Evolutionary conservation across 1,140 invertebrate genomes (phyloP), one percentile per base, ranked within the genome.

Genomic region (Cecropterus lyciades): DNA sequence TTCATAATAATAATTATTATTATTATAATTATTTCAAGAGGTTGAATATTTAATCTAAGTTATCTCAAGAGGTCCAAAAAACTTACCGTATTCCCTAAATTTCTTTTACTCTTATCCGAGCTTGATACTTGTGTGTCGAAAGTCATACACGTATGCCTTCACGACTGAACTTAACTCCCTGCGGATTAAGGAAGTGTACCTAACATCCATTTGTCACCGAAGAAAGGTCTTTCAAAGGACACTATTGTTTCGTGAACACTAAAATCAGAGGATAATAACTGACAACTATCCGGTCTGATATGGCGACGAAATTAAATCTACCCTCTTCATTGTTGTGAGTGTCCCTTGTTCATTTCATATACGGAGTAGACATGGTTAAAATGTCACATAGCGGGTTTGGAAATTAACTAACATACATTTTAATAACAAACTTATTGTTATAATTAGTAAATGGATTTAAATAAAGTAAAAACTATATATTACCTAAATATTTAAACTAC

Each of bases 251-350:
- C 11, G 43, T 59, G 68, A 73, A 73, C 67, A 78, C 72, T 69
- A 71, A 82, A 81, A 81, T 84, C 81, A 69, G 60, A 52, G 69
- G 68, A 73, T 78, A 77, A 80, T 79, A 76, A 80, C 77, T 72
- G 66, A 72, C 69, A 75, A 72, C 72, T 70, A 60, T 71, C 60
- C 49, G 53, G 42, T 59, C 55, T 15, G 62, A 60, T 67, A 45
- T 48, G 20, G 24, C 33, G 14, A 33, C 48, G 20, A 57, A 68
- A 59, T 65, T 68, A 72, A 72, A 59, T 65, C 55, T 53, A 43
- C 33, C 60, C 65, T 68, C 42, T 42, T 65, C n/a, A 59, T 59
- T 67, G 65, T 68, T 72, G 43, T 53, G 30, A 37, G 9, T 67
- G 10, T 51, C 37, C 53, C 46, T 46, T 62, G 33, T 62, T 51